Conservation (phyloP, 2,113 vertebrate genomes). For the Nymphicus hollandicus region DNA sequence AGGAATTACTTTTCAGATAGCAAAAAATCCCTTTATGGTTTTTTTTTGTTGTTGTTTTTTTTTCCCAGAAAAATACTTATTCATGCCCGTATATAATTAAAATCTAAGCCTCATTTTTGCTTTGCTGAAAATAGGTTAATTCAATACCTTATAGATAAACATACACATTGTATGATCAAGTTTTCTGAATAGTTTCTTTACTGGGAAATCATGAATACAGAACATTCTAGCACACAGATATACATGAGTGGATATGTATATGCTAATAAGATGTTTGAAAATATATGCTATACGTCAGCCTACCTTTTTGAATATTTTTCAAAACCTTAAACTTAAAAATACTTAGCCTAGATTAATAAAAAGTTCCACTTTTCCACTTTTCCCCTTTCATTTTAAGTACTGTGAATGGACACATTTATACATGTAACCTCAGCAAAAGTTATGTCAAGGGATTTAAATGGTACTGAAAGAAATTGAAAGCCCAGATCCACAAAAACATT, state of each 20-base stretch:
- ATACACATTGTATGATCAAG: background rate
- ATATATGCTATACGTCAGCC: background rate
- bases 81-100: slow-evolving; percentile 6
- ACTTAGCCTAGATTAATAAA: background rate
- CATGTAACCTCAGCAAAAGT: background rate
- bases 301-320: background rate
- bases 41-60: background rate
- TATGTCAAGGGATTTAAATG: background rate
- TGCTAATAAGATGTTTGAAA: background rate
- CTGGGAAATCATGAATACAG: background rate
- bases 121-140: background rate
- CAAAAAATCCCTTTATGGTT: background rate
- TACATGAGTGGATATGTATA: background rate
- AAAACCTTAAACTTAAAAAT: background rate
- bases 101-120: background rate
- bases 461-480: background rate
- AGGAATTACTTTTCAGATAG: background rate
- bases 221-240: background rate
- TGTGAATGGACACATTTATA: background rate
- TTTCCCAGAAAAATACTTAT: background rate
- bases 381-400: background rate
- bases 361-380: background rate
- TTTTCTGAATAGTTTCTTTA: background rate
- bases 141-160: background rate
- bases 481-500: background rate